Conservation (phyloP, 1,140 invertebrate genomes). For the Anastrepha ludens region DNA sequence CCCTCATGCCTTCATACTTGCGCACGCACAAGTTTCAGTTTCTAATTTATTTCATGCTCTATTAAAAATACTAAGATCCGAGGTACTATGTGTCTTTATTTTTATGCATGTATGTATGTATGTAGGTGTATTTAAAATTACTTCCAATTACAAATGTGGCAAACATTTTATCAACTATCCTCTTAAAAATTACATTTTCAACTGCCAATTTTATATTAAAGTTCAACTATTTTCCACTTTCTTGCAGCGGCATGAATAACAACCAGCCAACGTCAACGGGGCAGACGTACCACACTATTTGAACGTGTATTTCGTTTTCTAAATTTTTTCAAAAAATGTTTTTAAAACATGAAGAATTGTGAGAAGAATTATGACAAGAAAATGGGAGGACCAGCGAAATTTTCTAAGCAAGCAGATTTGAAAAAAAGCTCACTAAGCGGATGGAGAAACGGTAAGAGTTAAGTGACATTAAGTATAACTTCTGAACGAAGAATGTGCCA, state of each 20-base stretch:
- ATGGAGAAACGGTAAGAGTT: too few relatives aligned
- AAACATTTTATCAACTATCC: too few relatives aligned
- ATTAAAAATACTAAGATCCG: too few relatives aligned
- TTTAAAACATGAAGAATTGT: slow-evolving; percentile 61
- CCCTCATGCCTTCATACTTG: too few relatives aligned
- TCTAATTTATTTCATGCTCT: too few relatives aligned
- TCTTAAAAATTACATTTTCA: too few relatives aligned
- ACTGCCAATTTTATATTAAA: too few relatives aligned
- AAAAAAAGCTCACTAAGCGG: too few relatives aligned
- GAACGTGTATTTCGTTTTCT: slow-evolving; percentile 71
- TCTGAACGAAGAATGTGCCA: background rate
- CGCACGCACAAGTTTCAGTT: too few relatives aligned
- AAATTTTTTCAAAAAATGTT: slow-evolving; percentile 72
- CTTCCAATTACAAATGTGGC: slow-evolving; percentile 54
- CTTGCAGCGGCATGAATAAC: slow-evolving; percentile 74
- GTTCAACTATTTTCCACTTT: slow-evolving; percentile 61
- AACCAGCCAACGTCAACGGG: slow-evolving; percentile 72
- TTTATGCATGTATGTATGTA: background rate
- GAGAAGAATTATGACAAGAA: background rate
- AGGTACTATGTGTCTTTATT: background rate
- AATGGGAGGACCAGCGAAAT: background rate
- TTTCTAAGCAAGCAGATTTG: too few relatives aligned
- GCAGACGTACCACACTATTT: slow-evolving; percentile 71
- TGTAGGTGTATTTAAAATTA: slow-evolving; percentile 5
- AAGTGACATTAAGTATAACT: background rate